A percentile compares a stretch with the other conserved stretches of the same genome.
phyloP scores from a whole-genome alignment of 1,140 invertebrate species.

The Achatina immaculata region DNA sequence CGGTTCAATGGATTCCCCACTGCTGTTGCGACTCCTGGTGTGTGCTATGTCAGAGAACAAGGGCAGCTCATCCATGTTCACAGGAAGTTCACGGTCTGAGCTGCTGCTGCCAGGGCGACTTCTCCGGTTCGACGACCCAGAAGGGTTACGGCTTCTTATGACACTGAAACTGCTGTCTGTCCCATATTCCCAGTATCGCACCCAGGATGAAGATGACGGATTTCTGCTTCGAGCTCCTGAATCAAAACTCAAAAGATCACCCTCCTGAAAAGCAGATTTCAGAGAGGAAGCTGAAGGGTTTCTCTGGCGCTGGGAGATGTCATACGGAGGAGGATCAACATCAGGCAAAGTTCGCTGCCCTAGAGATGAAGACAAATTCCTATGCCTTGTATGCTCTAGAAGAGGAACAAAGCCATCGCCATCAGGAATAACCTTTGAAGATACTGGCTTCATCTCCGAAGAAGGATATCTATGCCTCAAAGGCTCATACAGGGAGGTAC shows the following conservation, averaged over 20 bases:
- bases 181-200: neutral
- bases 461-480: constrained; percentile 12
- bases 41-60: neutral
- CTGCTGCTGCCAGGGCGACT: constrained; percentile 31
- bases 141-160: constrained; percentile 31
- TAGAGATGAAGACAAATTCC: neutral
- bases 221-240: constrained; percentile 11
- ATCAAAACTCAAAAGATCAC: neutral
- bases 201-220: constrained; percentile 9
- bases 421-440: neutral
- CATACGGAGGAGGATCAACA: neutral
- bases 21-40: constrained; percentile 23
- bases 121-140: constrained; percentile 15
- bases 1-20: constrained; percentile 16
- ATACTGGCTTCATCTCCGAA: neutral
- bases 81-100: constrained; percentile 20
- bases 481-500: neutral
- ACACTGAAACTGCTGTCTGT: neutral
- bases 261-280: neutral
- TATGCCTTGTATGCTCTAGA: neutral
- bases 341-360: neutral
- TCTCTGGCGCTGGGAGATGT: constrained; percentile 13
- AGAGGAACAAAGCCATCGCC: neutral
- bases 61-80: neutral
- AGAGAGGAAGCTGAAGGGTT: constrained; percentile 27